Evolutionary conservation across 2,113 vertebrate genomes (phyloP).

Genomic region (Petrocephalus zakoni): DNA sequence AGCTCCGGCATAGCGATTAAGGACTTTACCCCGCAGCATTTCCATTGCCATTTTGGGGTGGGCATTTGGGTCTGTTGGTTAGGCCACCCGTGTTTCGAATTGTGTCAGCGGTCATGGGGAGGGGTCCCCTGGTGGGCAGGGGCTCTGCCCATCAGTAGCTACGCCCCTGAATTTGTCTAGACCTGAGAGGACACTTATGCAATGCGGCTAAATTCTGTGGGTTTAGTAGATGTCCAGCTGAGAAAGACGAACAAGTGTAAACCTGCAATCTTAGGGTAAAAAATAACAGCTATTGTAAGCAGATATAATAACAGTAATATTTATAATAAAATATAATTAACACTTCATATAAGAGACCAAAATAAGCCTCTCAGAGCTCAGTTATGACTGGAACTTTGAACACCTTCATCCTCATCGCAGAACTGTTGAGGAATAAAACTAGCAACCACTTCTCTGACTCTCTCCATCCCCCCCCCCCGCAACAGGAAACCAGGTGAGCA

Average conservation of each 20-base stretch:
- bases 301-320: neutral
- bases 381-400: neutral
- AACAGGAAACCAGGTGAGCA: conserved; percentile 96
- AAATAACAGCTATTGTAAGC: neutral
- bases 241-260: neutral
- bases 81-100: neutral
- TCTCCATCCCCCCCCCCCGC: neutral
- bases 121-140: too few species aligned
- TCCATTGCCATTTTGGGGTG: neutral
- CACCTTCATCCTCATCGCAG: neutral
- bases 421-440: neutral
- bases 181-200: neutral
- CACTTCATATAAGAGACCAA: neutral
- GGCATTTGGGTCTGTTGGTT: neutral
- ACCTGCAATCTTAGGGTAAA: neutral
- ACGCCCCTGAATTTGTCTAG: neutral
- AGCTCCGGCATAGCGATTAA: neutral
- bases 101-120: neutral
- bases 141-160: neutral
- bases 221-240: neutral
- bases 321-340: neutral
- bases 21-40: neutral
- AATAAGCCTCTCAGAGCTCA: neutral
- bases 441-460: neutral
- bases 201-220: neutral